Conservation (phyloP, 2,888 invertebrate genomes). For the Pteria penguin region DNA sequence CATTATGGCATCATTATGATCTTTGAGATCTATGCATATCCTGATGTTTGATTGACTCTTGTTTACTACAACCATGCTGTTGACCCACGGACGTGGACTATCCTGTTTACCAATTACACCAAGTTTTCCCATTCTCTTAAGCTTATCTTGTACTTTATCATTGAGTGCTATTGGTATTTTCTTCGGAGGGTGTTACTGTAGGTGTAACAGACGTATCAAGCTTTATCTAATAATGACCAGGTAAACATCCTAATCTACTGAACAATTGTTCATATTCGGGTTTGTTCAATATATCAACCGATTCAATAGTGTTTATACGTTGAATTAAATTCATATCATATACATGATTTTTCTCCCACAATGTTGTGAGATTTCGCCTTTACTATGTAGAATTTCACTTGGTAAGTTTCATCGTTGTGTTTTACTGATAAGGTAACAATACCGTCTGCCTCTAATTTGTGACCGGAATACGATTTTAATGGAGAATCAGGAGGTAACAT, state of each 20-base stretch:
- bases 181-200: slow-evolving; percentile 44
- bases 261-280: slow-evolving; percentile 34
- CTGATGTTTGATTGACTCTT: slow-evolving; percentile 36
- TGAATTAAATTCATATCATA: slow-evolving; percentile 33
- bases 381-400: slow-evolving; percentile 39
- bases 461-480: slow-evolving; percentile 45
- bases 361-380: slow-evolving; percentile 33
- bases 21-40: slow-evolving; percentile 53
- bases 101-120: slow-evolving; percentile 43
- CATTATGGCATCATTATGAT: slow-evolving; percentile 49
- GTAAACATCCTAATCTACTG: slow-evolving; percentile 42
- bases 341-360: slow-evolving; percentile 37
- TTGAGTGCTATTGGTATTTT: slow-evolving; percentile 47
- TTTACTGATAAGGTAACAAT: slow-evolving; percentile 12
- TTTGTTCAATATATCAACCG: slow-evolving; percentile 15
- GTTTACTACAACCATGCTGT: slow-evolving; percentile 47
- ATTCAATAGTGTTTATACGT: slow-evolving; percentile 17
- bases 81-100: slow-evolving; percentile 55
- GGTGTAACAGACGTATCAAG: slow-evolving; percentile 40
- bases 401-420: slow-evolving; percentile 9
- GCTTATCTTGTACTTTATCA: slow-evolving; percentile 44
- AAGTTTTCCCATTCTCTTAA: slow-evolving; percentile 41
- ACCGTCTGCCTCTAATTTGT: slow-evolving; percentile 31
- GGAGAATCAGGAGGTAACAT: slow-evolving; percentile 16
- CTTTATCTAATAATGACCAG: slow-evolving; percentile 31